Conservation (phyloP, 2,888 invertebrate species). For the Parnassius orleans region DNA sequence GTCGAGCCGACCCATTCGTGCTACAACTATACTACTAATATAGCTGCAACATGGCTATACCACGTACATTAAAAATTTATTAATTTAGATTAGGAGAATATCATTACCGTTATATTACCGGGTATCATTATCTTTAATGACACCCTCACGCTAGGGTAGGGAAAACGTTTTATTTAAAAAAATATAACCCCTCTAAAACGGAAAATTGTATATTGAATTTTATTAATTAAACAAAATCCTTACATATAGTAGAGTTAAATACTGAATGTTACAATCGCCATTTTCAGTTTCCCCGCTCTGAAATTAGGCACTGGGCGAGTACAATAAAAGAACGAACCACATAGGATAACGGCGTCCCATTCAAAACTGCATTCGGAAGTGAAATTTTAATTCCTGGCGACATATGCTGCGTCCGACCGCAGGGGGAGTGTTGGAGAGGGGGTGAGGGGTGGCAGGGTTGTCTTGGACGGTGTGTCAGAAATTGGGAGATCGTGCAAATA, state of each 20-base stretch:
- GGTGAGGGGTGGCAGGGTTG: slow-evolving; percentile 26
- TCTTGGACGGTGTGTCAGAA: slow-evolving; percentile 3
- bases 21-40: too few species aligned
- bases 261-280: background rate
- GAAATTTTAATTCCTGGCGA: slow-evolving; percentile 73
- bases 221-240: too few species aligned
- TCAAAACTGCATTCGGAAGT: slow-evolving; percentile 65
- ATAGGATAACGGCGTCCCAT: slow-evolving; percentile 21
- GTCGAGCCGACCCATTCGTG: too few species aligned
- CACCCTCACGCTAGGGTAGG: too few species aligned
- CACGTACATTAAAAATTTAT: too few species aligned
- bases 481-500: background rate
- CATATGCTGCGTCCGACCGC: slow-evolving; percentile 56
- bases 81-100: too few species aligned
- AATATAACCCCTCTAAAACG: too few species aligned
- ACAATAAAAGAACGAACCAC: slow-evolving; percentile 31
- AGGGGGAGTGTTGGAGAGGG: slow-evolving; percentile 35
- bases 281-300: background rate
- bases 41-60: too few species aligned
- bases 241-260: background rate
- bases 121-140: too few species aligned
- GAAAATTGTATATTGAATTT: too few species aligned
- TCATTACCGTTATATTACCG: too few species aligned
- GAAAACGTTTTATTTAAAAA: too few species aligned
- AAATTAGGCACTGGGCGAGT: slow-evolving; percentile 25